Evolutionary conservation across 2,888 invertebrate species (phyloP).

Genomic region (Drosophila differens): DNA sequence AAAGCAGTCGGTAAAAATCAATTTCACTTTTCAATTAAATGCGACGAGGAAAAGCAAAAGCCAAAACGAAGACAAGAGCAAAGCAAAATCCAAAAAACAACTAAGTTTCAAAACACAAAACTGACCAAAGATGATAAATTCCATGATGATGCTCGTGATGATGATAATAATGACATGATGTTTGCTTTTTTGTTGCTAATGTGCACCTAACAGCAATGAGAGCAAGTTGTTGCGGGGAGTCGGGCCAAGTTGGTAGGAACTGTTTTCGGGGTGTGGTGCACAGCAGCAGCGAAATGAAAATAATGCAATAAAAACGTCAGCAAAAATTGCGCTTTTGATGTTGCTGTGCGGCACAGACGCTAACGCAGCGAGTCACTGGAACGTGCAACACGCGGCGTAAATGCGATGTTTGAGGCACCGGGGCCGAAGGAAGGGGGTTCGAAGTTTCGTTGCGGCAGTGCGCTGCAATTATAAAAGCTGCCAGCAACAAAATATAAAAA

Average conservation of each 20-base stretch:
- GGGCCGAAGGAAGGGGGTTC: background rate
- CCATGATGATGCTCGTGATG: slow-evolving; percentile 26
- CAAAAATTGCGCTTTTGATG: slow-evolving; percentile 71
- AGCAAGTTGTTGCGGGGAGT: background rate
- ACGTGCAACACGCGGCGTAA: slow-evolving; percentile 51
- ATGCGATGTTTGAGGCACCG: background rate
- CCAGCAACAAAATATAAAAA: slow-evolving; percentile 3
- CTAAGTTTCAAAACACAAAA: slow-evolving; percentile 15
- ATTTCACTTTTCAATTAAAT: slow-evolving; percentile 76
- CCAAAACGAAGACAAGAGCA: slow-evolving; percentile 20
- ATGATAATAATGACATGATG: slow-evolving; percentile 27
- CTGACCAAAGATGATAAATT: slow-evolving; percentile 36
- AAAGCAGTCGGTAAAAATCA: slow-evolving; percentile 57
- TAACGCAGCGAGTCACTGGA: slow-evolving; percentile 41
- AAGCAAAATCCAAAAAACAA: slow-evolving; percentile 1
- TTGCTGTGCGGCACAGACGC: slow-evolving; percentile 37
- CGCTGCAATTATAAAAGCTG: slow-evolving; percentile 43
- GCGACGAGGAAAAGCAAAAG: slow-evolving; percentile 20
- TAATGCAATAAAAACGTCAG: slow-evolving; percentile 71
- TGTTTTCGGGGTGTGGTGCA: slow-evolving; percentile 19
- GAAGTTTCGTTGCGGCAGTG: slow-evolving; percentile 9
- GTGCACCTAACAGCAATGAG: slow-evolving; percentile 10
- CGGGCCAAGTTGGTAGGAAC: background rate
- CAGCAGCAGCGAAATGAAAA: slow-evolving; percentile 53
- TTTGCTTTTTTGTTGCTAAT: slow-evolving; percentile 10